These are phyloP conservation scores for Noctua janthina DNA, from an alignment of 2,888 invertebrate species.

Conservation along the genomic window DNA sequence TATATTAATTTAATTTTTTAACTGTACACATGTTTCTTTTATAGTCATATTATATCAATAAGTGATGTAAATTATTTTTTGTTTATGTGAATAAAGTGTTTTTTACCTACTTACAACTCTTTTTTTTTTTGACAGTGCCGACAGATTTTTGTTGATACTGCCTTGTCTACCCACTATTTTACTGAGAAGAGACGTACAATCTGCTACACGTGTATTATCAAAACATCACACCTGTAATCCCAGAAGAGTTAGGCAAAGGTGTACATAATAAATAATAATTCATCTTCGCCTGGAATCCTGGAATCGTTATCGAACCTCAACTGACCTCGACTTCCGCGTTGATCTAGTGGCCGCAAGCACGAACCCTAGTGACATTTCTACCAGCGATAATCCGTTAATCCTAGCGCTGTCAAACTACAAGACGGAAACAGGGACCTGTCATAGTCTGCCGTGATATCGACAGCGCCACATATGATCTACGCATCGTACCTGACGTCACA, in stretches of 20 bases:
- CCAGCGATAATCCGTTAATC: background rate
- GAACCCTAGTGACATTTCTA: background rate
- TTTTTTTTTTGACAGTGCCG: background rate
- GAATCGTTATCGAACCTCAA: background rate
- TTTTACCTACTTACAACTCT: background rate
- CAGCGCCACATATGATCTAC: background rate
- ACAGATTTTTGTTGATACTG: background rate
- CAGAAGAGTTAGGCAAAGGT: no score
- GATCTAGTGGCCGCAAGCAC: background rate
- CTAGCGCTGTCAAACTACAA: background rate
- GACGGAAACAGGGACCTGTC: background rate
- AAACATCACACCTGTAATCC: no score
- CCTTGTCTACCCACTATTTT: background rate
- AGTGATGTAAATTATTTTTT: slow-evolving; percentile 65
- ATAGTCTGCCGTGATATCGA: background rate
- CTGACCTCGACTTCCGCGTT: background rate
- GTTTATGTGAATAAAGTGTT: slow-evolving; percentile 55
- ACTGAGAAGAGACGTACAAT: no score
- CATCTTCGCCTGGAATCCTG: no score
- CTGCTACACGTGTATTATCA: no score
- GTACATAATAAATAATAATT: no score
- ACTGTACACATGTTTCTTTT: slow-evolving; percentile 8
- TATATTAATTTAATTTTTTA: slow-evolving; percentile 33
- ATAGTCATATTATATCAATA: slow-evolving; percentile 27
- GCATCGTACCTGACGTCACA: background rate